Conservation (phyloP, 1,140 invertebrate species). For the Episyrphus balteatus region DNA sequence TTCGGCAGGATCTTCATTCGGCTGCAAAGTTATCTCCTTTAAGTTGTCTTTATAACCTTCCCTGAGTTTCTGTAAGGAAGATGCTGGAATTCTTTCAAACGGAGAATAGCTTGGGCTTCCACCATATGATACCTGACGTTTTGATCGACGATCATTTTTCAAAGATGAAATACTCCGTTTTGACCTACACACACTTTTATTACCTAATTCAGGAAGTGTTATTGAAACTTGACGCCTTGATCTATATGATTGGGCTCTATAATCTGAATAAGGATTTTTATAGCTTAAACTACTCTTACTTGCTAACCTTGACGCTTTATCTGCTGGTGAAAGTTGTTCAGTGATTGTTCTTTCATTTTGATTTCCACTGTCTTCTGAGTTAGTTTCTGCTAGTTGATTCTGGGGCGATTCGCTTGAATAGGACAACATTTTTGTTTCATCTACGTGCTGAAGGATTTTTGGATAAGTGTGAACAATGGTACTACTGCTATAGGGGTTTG, state of each 20-base stretch:
- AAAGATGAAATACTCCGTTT: neutral
- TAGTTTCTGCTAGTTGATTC: constrained; percentile 7
- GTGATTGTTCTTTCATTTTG: constrained; percentile 2
- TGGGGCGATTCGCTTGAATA: neutral
- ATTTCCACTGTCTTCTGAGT: constrained; percentile 1
- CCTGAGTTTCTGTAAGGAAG: constrained; percentile 21
- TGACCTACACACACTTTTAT: neutral
- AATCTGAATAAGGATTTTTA: too few species aligned
- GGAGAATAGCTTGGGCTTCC: constrained; percentile 21
- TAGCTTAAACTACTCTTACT: too few species aligned
- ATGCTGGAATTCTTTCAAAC: constrained; percentile 25
- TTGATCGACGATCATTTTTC: neutral
- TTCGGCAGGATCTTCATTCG: constrained; percentile 30
- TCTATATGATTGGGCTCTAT: neutral
- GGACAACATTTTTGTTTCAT: neutral
- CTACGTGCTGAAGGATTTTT: constrained; percentile 12
- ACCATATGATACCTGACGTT: neutral
- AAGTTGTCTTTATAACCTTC: constrained; percentile 23
- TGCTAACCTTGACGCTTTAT: too few species aligned
- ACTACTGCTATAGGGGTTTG: too few species aligned
- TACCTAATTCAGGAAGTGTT: neutral
- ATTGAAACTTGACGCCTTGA: constrained; percentile 1
- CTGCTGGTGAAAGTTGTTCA: too few species aligned
- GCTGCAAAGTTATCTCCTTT: constrained; percentile 30
- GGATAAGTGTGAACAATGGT: too few species aligned